Evolutionary conservation across 2,797 vertebrate genomes (phyloP), one percentile per base, ranked within the genome.

Genomic region (Myoxocephalus aenaeus): DNA sequence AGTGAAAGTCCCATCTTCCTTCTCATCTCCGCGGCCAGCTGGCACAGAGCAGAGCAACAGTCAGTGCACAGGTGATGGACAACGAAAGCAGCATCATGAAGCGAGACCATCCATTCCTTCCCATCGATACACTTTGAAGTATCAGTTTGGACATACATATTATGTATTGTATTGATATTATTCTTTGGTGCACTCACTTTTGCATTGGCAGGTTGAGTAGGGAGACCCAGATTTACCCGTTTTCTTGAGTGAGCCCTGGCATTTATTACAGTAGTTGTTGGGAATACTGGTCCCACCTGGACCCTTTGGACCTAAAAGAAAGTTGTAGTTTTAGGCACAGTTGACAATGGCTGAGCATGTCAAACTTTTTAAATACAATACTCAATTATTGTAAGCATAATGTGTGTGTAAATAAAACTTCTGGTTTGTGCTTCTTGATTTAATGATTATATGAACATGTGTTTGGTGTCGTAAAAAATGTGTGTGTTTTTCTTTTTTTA

Each of bases 221-320:
- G 96, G 96, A 67, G 88, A 73, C 85, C 96, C 96, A 7, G 97
- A 94, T 79, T 96, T 96, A 80, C 97, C 96, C 57, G 95, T 96
- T 95, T 98, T 99, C 94, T 97, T 97, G 90, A 96, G 97, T 90
- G 96, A 95, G 79, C 95, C 96, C 15, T 97, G 95, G 95, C 98
- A 99, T 96, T 98, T 97, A 87, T 96, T 96, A 95, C 97, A 99
- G 96, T 97, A 97, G 94, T 97, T 98, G 93, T 97, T 99, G 91
- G 96, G 95, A 95, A 98, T 96, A 89, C 96, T 96, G 81, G 95
- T 94, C 89, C 96, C 96, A 6, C 96, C 96, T 70, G 96, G 95
- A 94, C 95, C 97, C 95, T 98, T 99, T 92, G 96, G 96, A 95
- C 97, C 98, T 99, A 71, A 5, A 34, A 77, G 2, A 44, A 22